These are phyloP conservation scores for Paracyclopina nana DNA, from an alignment of 1,140 invertebrate species.

Conservation along the genomic window DNA sequence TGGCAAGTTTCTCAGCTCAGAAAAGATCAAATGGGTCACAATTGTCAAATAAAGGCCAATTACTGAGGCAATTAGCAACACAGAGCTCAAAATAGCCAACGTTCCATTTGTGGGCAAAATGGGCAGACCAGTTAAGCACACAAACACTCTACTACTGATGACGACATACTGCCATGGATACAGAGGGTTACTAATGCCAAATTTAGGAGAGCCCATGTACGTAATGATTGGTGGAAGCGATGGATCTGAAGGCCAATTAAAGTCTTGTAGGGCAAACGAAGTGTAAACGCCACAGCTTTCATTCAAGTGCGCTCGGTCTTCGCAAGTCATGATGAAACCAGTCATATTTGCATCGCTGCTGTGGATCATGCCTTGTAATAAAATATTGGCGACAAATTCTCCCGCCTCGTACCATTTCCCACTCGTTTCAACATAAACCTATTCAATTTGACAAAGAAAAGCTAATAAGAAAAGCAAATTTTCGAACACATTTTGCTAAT, in stretches of 20 bases:
- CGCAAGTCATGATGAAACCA: slow-evolving; percentile 15
- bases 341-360: slow-evolving; percentile 9
- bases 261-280: slow-evolving; percentile 5
- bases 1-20: slow-evolving; percentile 16
- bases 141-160: background rate
- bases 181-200: slow-evolving; percentile 4
- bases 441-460: too few species aligned
- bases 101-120: slow-evolving; percentile 7
- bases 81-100: slow-evolving; percentile 12
- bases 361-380: slow-evolving; percentile 13
- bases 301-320: slow-evolving; percentile 11
- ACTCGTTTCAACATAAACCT: too few species aligned
- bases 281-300: slow-evolving; percentile 3
- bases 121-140: background rate
- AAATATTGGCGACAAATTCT: slow-evolving; percentile 16
- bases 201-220: background rate
- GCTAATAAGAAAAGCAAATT: too few species aligned
- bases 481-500: too few species aligned
- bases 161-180: slow-evolving; percentile 14
- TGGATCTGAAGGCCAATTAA: slow-evolving; percentile 9
- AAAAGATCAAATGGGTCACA: slow-evolving; percentile 14
- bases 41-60: slow-evolving; percentile 13
- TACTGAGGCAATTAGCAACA: slow-evolving; percentile 10
- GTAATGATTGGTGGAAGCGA: background rate
- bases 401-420: slow-evolving; percentile 11